Evolutionary conservation across 2,888 invertebrate species (phyloP), one percentile per base, ranked within the genome.

Genomic region (Macropis europaea): DNA sequence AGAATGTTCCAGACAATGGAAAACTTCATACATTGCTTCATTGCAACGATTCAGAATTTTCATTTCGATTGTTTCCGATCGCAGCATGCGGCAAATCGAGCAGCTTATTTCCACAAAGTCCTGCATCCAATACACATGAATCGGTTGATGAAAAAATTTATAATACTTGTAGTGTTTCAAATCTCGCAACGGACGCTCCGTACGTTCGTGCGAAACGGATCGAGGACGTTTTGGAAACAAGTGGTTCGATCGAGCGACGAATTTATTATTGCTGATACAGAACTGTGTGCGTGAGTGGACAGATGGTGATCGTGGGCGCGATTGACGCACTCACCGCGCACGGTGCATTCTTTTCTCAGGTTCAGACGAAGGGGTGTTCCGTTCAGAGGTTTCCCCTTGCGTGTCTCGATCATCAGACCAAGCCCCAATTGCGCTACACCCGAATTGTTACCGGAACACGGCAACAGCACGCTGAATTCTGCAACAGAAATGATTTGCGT

Each of bases 321-420:
- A 89, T 82, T 87, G 84, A 87, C 85, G 86, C 82, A 94, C 94
- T 94, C 94, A 96, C 96, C 96, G 94, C 96, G 95, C 92, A 95
- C 95, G 90, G 96, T 95, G 93, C 97, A 97, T 93, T 97, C 97
- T 94, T 97, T 97, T 91, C 96, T 94, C 89, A 97, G 93, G 91
- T 94, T 95, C 88, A 97, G 92, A 86, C 96, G 93, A 85, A 97
- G 91, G 71, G 97, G 97, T 86, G 97, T 97, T 87, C 97, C 97
- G 88, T 95, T 95, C 83, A 97, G 91, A 76, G 96, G 94, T 88
- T 93, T 93, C 74, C 95, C 95, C 90, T 94, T 94, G 82, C 95
- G 93, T 86, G 94, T 95, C 90, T 95, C 94, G 86, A 97, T 95
- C 84, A 95, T 92, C 82, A 97, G 92, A 75, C 97, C 96, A 89